Evolutionary conservation across 2,888 invertebrate genomes (phyloP), one percentile per base, ranked within the genome.

Genomic region (Napeogenes inachia): DNA sequence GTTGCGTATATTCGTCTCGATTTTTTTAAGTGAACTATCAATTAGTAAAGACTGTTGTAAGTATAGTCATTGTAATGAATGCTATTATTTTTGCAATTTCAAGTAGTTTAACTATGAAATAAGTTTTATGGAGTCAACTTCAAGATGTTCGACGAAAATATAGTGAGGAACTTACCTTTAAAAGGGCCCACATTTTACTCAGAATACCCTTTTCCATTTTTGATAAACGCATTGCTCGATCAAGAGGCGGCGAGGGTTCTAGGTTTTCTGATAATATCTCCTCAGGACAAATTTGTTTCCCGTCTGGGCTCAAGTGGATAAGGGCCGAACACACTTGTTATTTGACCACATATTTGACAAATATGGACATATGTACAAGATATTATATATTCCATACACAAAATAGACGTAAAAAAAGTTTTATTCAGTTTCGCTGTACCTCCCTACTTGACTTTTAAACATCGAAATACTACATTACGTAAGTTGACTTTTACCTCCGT

Each of bases 201-300:
- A 32, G 62, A 62, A 62, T 63, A 65, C 77, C 75, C 75, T 81
- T 78, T 75, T 74, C 77, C 77, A 79, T 82, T 83, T 81, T 85
- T 86, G 85, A 87, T 82, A 86, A 87, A 87, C 81, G 84, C 78
- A 74, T 75, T 78, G 76, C 73, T 75, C 81, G 83, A 84, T 85
- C 82, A 60, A 62, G 55, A 59, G 82, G 74, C 74, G 78, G 78
- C 76, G 71, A 78, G 76, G 79, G 76, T 69, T 60, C 65, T 68
- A 68, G 70, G 75, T 72, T 75, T 81, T 80, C 80, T 60, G 88
- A 88, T 87, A 82, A 83, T 82, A 87, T 88, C 87, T 85, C 78
- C 80, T 83, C 81, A 73, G 79, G 85, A 87, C 87, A 87, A 87
- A 88, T 88, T 87, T 83, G 82, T 81, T 76, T 81, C 78, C 79